Evolutionary conservation across 2,888 invertebrate genomes (phyloP), one percentile per base, ranked within the genome.

Genomic region (Quadriops clusia): DNA sequence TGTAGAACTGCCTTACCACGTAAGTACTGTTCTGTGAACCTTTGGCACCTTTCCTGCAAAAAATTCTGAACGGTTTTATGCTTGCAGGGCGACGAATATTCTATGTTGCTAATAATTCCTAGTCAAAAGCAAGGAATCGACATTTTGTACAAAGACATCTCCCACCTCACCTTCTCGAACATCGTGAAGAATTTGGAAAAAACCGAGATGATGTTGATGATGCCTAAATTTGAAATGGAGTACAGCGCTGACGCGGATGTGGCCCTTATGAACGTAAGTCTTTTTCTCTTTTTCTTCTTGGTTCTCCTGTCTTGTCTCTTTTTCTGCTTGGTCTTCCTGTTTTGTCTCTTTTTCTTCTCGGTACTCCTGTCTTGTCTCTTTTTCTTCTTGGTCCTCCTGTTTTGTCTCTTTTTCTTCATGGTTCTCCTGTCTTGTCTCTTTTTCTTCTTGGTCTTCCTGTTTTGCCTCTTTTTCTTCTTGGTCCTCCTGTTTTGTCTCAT

Each of bases 1-100:
- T 23, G 59, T 84, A 14, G 72, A 77, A 45, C 53, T 85, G 32
- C 82, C 82, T n/a, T 85, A 84, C 45, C 68, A 75, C 56, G 82
- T 82, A 60, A 64, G 64, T 53, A 29, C 10, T 9, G 3, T 26
- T n/a, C n/a, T n/a, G n/a, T n/a, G n/a, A n/a, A n/a, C 17, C 26
- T 13, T 28, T 28, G 15, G 9, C n/a, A n/a, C n/a, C n/a, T n/a
- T n/a, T n/a, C n/a, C n/a, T n/a, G n/a, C n/a, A n/a, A n/a, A n/a
- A n/a, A 28, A 29, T 27, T 10, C 33, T 32, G 3, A 30, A 22
- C 3, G n/a, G n/a, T n/a, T 25, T 9, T 33, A 16, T 10, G 14
- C 28, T 49, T 62, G 10, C 55, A 77, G 77, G 72, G 69, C 42
- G 61, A 58, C 1, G 65, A 65, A 34, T 71, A 72, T 41, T 70